phyloP scores from a whole-genome alignment of 2,888 invertebrate species.

The Vandiemenella viatica region DNA sequence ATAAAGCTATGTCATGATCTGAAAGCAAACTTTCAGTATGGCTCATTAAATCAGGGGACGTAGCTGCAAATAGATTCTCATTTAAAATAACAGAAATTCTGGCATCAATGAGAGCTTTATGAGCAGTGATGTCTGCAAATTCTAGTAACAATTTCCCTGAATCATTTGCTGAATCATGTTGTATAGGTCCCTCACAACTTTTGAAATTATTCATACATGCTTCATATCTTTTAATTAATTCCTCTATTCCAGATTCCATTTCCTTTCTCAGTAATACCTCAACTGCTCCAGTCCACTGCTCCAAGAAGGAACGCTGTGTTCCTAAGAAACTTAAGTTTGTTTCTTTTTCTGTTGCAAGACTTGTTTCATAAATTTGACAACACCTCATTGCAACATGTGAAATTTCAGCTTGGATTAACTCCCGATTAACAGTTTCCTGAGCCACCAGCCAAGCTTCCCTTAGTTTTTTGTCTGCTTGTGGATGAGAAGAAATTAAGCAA shows the following conservation, averaged over 20 bases:
- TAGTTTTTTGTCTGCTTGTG: conserved; percentile 45
- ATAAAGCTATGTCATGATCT: background rate
- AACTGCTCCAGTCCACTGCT: conserved; percentile 60
- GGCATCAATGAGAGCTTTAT: conserved; percentile 61
- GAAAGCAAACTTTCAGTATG: background rate
- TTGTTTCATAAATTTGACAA: conserved; percentile 50
- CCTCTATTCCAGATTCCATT: conserved; percentile 53
- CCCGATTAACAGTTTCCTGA: conserved; percentile 56
- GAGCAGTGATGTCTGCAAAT: conserved; percentile 55
- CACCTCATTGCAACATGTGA: conserved; percentile 55
- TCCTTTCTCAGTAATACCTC: conserved; percentile 53
- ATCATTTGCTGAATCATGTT: conserved; percentile 19
- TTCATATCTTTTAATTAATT: conserved; percentile 51
- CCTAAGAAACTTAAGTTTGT: conserved; percentile 45
- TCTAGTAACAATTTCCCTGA: conserved; percentile 37
- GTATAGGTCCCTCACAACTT: conserved; percentile 17
- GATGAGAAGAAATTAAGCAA: background rate
- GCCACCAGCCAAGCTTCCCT: conserved; percentile 63
- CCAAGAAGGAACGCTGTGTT: conserved; percentile 51
- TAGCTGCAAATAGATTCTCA: conserved; percentile 25
- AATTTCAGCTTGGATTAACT: conserved; percentile 62
- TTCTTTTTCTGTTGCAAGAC: conserved; percentile 34
- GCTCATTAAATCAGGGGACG: background rate
- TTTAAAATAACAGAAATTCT: conserved; percentile 52
- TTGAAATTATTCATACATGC: conserved; percentile 44